These are phyloP conservation scores for Nycticryphes semicollaris DNA, from an alignment of 2,113 vertebrate genomes.

Conservation along the genomic window DNA sequence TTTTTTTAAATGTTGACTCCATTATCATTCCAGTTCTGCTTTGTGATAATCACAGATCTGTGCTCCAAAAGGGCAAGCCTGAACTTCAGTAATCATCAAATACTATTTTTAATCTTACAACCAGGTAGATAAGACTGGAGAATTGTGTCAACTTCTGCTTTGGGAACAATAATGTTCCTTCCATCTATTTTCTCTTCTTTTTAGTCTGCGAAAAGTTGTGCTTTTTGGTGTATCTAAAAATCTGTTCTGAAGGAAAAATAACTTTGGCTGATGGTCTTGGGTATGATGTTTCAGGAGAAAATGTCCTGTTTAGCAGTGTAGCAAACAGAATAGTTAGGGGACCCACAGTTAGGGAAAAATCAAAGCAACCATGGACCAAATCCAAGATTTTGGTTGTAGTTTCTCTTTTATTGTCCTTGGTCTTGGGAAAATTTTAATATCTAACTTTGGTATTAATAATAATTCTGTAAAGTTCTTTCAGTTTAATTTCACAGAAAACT, in stretches of 20 bases:
- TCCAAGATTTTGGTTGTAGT: not conserved
- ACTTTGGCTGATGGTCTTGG: not conserved
- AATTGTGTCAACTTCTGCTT: not conserved
- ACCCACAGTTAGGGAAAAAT: rapidly evolving
- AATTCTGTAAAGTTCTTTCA: not conserved
- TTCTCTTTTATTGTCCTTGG: not conserved
- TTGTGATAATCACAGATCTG: not conserved
- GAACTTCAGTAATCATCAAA: not conserved
- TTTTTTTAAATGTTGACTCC: not conserved
- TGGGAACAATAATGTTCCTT: not conserved
- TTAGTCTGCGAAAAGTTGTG: not conserved
- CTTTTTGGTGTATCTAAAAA: not conserved
- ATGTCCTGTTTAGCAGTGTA: not conserved
- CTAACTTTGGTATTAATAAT: not conserved
- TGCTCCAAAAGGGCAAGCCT: not conserved
- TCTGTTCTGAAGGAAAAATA: not conserved
- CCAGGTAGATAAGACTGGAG: not conserved
- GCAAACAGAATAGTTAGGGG: not conserved
- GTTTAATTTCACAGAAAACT: not conserved
- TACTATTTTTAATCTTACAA: not conserved
- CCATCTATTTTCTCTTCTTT: not conserved
- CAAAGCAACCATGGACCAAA: not conserved
- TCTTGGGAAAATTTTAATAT: not conserved
- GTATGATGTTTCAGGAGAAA: not conserved
- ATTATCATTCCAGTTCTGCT: not conserved